A percentile compares a stretch with the other conserved stretches of the same genome.
Conservation (phyloP, 2,888 invertebrate genomes). For the Erebia aethiops region DNA sequence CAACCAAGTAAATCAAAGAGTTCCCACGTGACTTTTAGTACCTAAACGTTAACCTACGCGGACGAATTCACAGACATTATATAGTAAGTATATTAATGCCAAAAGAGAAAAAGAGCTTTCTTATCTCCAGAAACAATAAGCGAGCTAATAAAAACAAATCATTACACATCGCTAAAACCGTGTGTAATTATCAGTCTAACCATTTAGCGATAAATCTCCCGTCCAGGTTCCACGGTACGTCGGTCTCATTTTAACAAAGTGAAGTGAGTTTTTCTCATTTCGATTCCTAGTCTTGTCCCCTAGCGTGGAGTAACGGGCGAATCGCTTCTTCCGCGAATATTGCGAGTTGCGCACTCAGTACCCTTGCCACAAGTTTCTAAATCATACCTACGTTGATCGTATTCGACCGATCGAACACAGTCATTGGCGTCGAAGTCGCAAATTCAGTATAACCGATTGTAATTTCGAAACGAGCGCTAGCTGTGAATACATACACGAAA, state of each 20-base stretch:
- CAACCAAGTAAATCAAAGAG: no score
- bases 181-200: conserved; percentile 61
- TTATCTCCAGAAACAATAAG: neutral
- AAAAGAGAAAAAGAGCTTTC: neutral
- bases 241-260: conserved; percentile 74
- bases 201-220: conserved; percentile 73
- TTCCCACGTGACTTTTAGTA: no score
- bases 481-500: no score
- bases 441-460: no score
- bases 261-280: conserved; percentile 73
- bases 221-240: conserved; percentile 57
- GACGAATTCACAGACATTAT: no score
- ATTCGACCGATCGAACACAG: no score
- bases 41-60: no score
- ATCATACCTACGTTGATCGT: no score
- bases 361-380: no score
- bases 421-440: no score
- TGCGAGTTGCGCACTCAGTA: conserved; percentile 48
- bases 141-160: conserved; percentile 8
- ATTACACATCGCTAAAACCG: conserved; percentile 21
- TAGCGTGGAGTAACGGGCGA: conserved; percentile 67
- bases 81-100: neutral
- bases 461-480: no score
- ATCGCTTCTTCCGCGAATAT: conserved; percentile 76
- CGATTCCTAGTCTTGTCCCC: conserved; percentile 73